Conservation (phyloP, 1,140 invertebrate species). For the Galleria mellonella region DNA sequence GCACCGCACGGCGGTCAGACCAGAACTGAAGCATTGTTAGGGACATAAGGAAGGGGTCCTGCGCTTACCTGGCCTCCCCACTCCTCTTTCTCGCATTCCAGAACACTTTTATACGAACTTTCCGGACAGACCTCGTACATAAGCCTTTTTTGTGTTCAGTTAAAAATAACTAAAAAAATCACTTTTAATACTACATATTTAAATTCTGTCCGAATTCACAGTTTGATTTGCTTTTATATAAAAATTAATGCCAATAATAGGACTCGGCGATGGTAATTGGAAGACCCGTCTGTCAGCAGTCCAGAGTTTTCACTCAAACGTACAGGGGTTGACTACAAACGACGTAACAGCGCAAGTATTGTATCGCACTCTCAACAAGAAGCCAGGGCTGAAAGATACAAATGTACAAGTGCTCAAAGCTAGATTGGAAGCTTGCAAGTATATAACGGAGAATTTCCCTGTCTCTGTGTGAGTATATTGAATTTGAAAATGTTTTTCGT, state of each 20-base stretch:
- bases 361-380: constrained; percentile 84
- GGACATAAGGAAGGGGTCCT: too few relatives aligned
- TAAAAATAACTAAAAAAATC: too few relatives aligned
- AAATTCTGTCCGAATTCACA: too few relatives aligned
- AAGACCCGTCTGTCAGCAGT: constrained; percentile 87
- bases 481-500: neutral
- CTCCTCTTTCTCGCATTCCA: too few relatives aligned
- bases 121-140: too few relatives aligned
- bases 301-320: constrained; percentile 80
- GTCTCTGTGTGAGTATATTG: constrained; percentile 77
- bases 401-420: constrained; percentile 95
- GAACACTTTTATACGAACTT: too few relatives aligned
- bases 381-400: constrained; percentile 94
- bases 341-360: constrained; percentile 85
- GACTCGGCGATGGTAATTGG: constrained; percentile 88
- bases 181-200: too few relatives aligned
- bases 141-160: too few relatives aligned
- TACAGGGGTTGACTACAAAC: constrained; percentile 77
- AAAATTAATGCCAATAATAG: constrained; percentile 32
- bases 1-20: too few relatives aligned
- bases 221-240: too few relatives aligned
- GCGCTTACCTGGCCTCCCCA: too few relatives aligned
- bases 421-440: constrained; percentile 85
- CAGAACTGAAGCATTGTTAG: too few relatives aligned
- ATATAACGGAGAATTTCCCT: constrained; percentile 84